A percentile compares a stretch with the other conserved stretches of the same genome.
phyloP scores from a whole-genome alignment of 35 echinoderm and acorn worm genomes.

The Hemicentrotus pulcherrimus region DNA sequence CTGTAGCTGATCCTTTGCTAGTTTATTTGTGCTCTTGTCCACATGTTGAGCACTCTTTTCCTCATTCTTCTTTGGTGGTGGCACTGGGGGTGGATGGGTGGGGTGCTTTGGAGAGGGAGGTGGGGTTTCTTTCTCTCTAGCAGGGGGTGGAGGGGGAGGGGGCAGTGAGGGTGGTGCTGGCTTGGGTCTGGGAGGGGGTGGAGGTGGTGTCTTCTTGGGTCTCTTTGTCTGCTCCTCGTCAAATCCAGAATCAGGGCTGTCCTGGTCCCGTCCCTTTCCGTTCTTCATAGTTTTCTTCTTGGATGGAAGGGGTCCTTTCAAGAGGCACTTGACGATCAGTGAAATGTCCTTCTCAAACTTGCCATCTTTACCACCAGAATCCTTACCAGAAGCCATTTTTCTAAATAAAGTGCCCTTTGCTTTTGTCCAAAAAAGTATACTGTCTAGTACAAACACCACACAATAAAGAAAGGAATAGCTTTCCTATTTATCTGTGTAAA shows the following conservation, averaged over 20 bases:
- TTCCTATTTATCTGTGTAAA: background rate
- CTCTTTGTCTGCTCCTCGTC: constrained; percentile 32
- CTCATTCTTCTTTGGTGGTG: constrained; percentile 27
- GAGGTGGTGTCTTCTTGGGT: background rate
- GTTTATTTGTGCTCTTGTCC: background rate
- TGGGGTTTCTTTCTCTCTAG: constrained; percentile 9
- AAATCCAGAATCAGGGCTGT: constrained; percentile 44
- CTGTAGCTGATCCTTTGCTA: constrained; percentile 38
- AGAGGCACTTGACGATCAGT: constrained; percentile 63
- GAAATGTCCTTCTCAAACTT: constrained; percentile 74
- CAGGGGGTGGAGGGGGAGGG: constrained; percentile 24
- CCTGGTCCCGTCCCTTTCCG: constrained; percentile 20
- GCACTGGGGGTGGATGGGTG: constrained; percentile 17
- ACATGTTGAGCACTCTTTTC: background rate
- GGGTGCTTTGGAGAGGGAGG: constrained; percentile 39
- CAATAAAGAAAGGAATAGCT: background rate
- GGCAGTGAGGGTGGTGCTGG: background rate
- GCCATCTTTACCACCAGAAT: constrained; percentile 21
- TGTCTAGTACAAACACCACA: background rate
- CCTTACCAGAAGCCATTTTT: constrained; percentile 33
- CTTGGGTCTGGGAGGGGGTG: background rate
- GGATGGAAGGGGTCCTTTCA: constrained; percentile 42
- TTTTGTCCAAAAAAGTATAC: background rate
- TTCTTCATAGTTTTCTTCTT: constrained; percentile 38
- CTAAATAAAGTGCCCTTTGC: background rate